These are phyloP conservation scores for Taurulus bubalis DNA, from an alignment of 2,113 vertebrate species.

Conservation along the genomic window DNA sequence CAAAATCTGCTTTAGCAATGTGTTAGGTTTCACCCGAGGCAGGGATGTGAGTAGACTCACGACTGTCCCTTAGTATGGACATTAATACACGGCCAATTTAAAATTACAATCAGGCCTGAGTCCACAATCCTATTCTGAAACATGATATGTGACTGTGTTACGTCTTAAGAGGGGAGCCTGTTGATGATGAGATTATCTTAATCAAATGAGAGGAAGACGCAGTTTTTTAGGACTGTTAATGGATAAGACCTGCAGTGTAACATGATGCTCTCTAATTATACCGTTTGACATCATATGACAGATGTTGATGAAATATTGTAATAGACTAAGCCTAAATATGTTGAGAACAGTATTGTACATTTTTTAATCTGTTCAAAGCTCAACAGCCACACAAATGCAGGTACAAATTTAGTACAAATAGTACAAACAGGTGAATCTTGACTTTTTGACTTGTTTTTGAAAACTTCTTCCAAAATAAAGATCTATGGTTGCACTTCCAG, in stretches of 20 bases:
- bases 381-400: no score
- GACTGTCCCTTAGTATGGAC: background rate
- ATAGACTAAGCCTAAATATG: background rate
- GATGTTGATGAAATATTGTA: background rate
- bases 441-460: background rate
- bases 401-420: background rate
- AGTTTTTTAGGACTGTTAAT: background rate
- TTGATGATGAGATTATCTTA: background rate
- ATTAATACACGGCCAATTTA: background rate
- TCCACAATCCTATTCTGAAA: background rate
- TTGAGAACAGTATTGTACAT: background rate
- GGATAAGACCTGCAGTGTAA: background rate
- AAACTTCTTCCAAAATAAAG: background rate
- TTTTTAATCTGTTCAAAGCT: background rate
- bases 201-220: background rate
- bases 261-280: background rate
- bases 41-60: background rate
- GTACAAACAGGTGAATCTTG: background rate
- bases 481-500: background rate
- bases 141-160: background rate
- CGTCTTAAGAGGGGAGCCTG: background rate
- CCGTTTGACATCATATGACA: background rate
- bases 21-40: background rate
- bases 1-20: background rate
- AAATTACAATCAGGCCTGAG: background rate